phyloP scores from a whole-genome alignment of 2,888 invertebrate species.

The Cheilosia variabilis region DNA sequence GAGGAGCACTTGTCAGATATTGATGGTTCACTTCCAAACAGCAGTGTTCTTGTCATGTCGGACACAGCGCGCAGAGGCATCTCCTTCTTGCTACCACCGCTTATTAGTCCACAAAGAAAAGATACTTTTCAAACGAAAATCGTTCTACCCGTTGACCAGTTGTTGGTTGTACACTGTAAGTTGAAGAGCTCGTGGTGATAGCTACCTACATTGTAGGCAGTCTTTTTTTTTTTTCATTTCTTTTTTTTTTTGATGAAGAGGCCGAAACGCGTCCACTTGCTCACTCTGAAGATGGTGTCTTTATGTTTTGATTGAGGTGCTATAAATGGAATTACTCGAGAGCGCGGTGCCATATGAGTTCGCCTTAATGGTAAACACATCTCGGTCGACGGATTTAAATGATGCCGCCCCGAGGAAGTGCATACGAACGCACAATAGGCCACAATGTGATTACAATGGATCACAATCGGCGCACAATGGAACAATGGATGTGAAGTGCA shows the following conservation, averaged over 20 bases:
- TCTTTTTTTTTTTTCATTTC: no score
- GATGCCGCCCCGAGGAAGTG: slow-evolving; percentile 34
- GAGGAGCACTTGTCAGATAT: slow-evolving; percentile 73
- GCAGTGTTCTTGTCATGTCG: slow-evolving; percentile 45
- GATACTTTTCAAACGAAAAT: slow-evolving; percentile 52
- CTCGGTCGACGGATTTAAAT: slow-evolving; percentile 46
- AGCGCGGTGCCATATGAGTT: slow-evolving; percentile 72
- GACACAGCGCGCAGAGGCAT: slow-evolving; percentile 37
- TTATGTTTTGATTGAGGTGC: slow-evolving; percentile 60
- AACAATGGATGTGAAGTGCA: slow-evolving; percentile 66
- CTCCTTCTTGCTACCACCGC: slow-evolving; percentile 19
- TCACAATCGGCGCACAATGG: slow-evolving; percentile 10
- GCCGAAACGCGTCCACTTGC: slow-evolving; percentile 15
- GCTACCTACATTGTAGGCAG: slow-evolving; percentile 7
- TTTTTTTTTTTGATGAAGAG: slow-evolving; percentile 19
- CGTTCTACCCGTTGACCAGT: slow-evolving; percentile 8
- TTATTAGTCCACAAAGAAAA: slow-evolving; percentile 51
- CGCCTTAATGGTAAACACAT: slow-evolving; percentile 52
- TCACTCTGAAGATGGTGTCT: slow-evolving; percentile 49
- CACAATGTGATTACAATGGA: slow-evolving; percentile 32
- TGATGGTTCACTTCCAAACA: slow-evolving; percentile 74
- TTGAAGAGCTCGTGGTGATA: slow-evolving; percentile 30
- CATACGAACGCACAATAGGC: slow-evolving; percentile 7
- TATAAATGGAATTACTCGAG: slow-evolving; percentile 56
- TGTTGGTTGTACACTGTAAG: slow-evolving; percentile 8